These are phyloP conservation scores for Helobdella robusta DNA, from an alignment of 2,888 invertebrate species.

Conservation along the genomic window DNA sequence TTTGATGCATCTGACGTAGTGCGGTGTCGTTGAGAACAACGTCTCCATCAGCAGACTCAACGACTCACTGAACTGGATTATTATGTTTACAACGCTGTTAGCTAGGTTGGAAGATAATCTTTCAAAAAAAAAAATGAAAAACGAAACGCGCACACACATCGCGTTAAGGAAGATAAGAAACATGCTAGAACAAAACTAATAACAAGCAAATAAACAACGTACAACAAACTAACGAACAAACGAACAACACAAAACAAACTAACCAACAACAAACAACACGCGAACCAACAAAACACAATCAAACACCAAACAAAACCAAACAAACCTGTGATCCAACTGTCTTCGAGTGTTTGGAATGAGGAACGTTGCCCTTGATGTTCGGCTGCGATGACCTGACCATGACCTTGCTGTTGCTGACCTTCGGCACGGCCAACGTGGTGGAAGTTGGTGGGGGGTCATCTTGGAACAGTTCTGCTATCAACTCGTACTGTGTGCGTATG, in stretches of 20 bases:
- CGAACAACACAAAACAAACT: neutral
- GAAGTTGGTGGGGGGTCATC: slow-evolving; percentile 39
- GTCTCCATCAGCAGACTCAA: slow-evolving; percentile 80
- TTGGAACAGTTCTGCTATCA: slow-evolving; percentile 54
- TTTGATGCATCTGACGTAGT: slow-evolving; percentile 96
- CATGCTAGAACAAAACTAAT: no score
- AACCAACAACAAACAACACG: neutral
- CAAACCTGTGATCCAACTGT: slow-evolving; percentile 54
- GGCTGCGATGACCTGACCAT: slow-evolving; percentile 25
- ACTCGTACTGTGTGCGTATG: slow-evolving; percentile 48
- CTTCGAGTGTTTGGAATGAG: slow-evolving; percentile 52
- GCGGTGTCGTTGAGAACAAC: slow-evolving; percentile 87
- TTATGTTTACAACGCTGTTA: neutral
- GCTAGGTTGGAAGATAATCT: no score
- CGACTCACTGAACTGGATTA: slow-evolving; percentile 78
- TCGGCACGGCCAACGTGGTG: neutral
- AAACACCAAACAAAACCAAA: no score
- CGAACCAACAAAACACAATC: neutral
- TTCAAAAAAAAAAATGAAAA: no score
- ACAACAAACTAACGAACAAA: neutral
- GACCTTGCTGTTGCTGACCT: neutral
- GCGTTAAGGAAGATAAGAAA: no score
- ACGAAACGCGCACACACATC: no score
- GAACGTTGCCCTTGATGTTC: neutral
- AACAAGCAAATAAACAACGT: no score